Base-by-base conservation (phyloP, 2,888 invertebrate species). In the Monoplex corrugatus region DNA sequence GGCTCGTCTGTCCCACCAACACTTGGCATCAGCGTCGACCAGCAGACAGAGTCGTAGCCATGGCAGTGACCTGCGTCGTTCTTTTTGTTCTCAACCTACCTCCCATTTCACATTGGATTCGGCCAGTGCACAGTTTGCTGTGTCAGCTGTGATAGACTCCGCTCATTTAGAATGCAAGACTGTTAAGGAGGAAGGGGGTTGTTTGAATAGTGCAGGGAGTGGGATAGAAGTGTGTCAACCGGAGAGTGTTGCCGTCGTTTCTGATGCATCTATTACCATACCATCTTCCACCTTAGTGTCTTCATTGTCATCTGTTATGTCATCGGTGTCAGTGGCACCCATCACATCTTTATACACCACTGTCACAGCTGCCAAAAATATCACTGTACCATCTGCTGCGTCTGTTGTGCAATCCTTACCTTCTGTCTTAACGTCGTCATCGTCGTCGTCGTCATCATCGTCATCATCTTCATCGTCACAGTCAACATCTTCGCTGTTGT, bases 81-180 rank as follows among this genome's bases (percentile, higher is more conserved):
- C 84, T 16, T 84, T 84, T 35, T 84, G 68, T 6, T 84, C 95
- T 44, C 94, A 95, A 89, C 94, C 95, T 84, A 94, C 95, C 38
- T 95, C 96, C 50, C 92, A 94, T 38, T 96, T 96, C 92, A 96
- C 95, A 28, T 92, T 96, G 87, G 96, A 96, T 92, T 95, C 96
- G 13, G 95, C 95, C 78, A 95, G 95, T 93, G 96, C 95, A 86
- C 95, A 95, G 92, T 96, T 96, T 93, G 96, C 96, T 78, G 96
- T 95, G 68, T 95, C 95, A 6, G 96, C 96, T 57, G 95, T 96
- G 43, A 93, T 94, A 82, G 94, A 94, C 89, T 93, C 94, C 3
- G 90, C 94, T 80, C 93, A 94, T 89, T 90, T 94, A 85, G 92
- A 93, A 32, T 75, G 72, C 0, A 72, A 85, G 28, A 50, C 86